phyloP scores from a whole-genome alignment of 2,113 vertebrate genomes.

The Donacobius atricapilla region DNA sequence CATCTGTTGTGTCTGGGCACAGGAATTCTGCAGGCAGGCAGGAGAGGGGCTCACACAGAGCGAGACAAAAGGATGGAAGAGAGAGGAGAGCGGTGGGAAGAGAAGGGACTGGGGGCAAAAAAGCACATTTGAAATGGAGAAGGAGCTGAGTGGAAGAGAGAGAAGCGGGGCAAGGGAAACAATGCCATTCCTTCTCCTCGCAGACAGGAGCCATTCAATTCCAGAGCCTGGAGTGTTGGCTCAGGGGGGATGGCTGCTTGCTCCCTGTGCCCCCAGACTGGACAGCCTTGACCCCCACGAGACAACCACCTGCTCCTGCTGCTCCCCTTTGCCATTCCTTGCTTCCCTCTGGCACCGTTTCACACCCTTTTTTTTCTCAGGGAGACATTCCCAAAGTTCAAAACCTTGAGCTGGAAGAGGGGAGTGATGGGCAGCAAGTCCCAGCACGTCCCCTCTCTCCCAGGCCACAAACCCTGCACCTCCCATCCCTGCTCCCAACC shows the following conservation, averaged over 20 bases:
- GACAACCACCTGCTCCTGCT: neutral
- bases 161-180: neutral
- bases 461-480: neutral
- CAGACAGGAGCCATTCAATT: neutral
- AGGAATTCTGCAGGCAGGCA: neutral
- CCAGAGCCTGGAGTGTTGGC: neutral
- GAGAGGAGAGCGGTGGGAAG: neutral
- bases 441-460: constrained; percentile 36
- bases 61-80: neutral
- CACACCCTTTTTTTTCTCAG: neutral
- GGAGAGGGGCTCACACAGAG: neutral
- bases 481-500: constrained; percentile 45
- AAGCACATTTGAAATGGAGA: neutral
- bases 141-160: neutral
- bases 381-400: constrained; percentile 59
- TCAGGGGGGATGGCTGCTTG: neutral
- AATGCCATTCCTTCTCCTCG: neutral
- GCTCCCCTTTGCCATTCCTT: neutral
- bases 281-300: neutral
- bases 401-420: neutral
- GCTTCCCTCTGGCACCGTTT: neutral
- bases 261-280: neutral
- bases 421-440: constrained; percentile 53
- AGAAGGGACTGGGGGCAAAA: neutral
- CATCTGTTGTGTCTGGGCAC: constrained; percentile 45